Evolutionary conservation across 2,797 vertebrate genomes (phyloP), one percentile per base, ranked within the genome.

Genomic region (Danio jaintianensis): DNA sequence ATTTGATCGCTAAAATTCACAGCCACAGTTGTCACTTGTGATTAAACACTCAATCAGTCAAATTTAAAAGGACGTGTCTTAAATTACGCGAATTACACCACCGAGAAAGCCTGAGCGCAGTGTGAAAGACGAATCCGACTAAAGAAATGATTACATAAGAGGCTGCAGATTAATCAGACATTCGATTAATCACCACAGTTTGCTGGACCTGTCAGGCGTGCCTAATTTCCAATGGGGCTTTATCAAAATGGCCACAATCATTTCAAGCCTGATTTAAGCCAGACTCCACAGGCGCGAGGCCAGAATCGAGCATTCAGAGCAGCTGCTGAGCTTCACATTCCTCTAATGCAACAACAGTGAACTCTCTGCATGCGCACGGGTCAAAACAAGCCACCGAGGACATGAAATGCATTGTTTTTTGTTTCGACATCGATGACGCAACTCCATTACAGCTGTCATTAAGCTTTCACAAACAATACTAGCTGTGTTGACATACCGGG

Each of bases 61-160:
- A 42, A 81, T 84, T 64, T 84, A 66, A 20, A 15, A 43, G 16
- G 7, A 16, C 56, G 50, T 48, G 40, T 20, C n/a, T 0, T 12
- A 7, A 81, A 22, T 74, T 36, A n/a, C 20, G 43, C 13, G 40
- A 56, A 38, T 78, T n/a, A 18, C 48, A 9, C 62, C 56, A 75
- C 10, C 29, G 53, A 82, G 70, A 69, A 64, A 18, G 36, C 43
- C 6, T 4, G 12, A 22, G 45, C 22, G 53, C 63, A 66, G 56
- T 62, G 66, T 16, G 58, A 78, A 70, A 83, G 69, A 69, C 77
- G 82, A 72, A 78, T 81, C 53, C 81, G 80, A 84, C 86, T 76
- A 71, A 7, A 75, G 83, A 52, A 62, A 48, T 7, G 73, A 74
- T 91, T 92, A 86, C 87, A 84, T 90, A 92, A 91, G 68, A 88